phyloP scores from a whole-genome alignment of 2,888 invertebrate species.

The Coelogynopora nodosa region DNA sequence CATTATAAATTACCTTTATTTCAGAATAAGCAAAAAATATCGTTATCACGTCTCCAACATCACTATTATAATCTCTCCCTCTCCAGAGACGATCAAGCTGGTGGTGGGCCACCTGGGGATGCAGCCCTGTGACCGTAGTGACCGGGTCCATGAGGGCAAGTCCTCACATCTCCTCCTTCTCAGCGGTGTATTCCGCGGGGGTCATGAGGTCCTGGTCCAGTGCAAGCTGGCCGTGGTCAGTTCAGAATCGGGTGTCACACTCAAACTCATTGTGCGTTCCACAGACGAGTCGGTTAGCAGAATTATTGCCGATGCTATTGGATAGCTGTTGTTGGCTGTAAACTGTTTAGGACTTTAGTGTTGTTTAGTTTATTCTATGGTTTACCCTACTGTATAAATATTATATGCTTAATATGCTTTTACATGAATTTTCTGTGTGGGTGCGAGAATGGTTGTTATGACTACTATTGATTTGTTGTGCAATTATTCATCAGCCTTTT shows the following conservation, averaged over 20 bases:
- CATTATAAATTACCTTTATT: too few relatives aligned
- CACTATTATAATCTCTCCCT: not conserved
- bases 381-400: not conserved
- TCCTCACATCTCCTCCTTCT: slow-evolving; percentile 75
- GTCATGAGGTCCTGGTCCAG: slow-evolving; percentile 79
- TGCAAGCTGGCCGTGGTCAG: slow-evolving; percentile 78
- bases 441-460: too few relatives aligned
- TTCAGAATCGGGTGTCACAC: slow-evolving; percentile 69
- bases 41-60: not conserved
- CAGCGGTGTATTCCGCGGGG: slow-evolving; percentile 83
- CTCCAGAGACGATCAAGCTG: slow-evolving; percentile 73
- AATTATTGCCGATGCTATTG: slow-evolving; percentile 67
- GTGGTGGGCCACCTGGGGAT: slow-evolving; percentile 78
- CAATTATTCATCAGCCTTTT: too few relatives aligned
- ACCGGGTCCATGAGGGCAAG: slow-evolving; percentile 77
- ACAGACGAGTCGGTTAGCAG: slow-evolving; percentile 80
- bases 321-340: too few relatives aligned
- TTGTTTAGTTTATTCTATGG: not conserved
- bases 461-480: not conserved
- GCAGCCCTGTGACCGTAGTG: slow-evolving; percentile 78
- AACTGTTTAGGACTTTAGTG: not conserved
- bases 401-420: not conserved
- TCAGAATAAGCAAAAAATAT: not conserved
- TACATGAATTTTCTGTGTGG: not conserved
- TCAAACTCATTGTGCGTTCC: slow-evolving; percentile 84